phyloP scores from a whole-genome alignment of 2,113 vertebrate genomes.

The Prietella phreatophila region DNA sequence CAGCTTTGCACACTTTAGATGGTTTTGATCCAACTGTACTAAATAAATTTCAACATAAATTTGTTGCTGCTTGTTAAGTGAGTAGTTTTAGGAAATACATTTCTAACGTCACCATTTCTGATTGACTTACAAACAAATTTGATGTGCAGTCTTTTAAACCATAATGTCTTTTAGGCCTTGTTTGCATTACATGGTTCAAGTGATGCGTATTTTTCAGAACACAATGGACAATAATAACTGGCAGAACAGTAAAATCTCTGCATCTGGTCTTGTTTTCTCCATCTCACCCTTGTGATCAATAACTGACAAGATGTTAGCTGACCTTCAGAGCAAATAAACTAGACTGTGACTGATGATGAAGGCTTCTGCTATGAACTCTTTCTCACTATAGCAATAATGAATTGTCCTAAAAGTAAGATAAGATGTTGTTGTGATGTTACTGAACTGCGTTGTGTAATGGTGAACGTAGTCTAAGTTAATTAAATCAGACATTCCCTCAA shows the following conservation, averaged over 20 bases:
- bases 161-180: neutral
- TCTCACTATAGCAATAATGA: neutral
- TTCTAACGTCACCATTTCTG: neutral
- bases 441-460: neutral
- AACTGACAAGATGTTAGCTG: neutral
- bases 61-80: neutral
- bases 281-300: neutral
- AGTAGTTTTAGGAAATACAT: neutral
- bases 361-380: neutral
- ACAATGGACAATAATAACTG: neutral
- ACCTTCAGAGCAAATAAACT: neutral
- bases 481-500: neutral
- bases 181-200: neutral
- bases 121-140: neutral
- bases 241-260: neutral
- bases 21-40: neutral
- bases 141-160: neutral
- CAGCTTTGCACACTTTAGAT: neutral
- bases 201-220: neutral
- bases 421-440: neutral
- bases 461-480: neutral
- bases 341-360: neutral
- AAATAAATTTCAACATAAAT: too few species aligned
- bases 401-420: neutral
- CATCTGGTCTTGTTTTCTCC: neutral